These are phyloP conservation scores for Tapera naevia DNA, from an alignment of 2,797 vertebrate species.

Conservation along the genomic window DNA sequence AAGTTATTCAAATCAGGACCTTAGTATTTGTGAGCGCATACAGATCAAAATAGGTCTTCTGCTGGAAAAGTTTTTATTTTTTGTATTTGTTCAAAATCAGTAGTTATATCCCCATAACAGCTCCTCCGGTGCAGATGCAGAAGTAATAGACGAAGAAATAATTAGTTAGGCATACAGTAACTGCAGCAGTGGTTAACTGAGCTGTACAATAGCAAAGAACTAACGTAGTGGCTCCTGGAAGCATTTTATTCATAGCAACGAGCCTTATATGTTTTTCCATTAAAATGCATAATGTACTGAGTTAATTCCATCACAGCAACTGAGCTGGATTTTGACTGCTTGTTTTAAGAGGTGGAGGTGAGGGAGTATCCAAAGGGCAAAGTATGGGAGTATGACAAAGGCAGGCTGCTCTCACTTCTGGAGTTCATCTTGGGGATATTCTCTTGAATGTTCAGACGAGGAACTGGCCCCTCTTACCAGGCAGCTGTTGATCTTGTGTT, in stretches of 20 bases:
- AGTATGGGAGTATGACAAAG: too few species aligned
- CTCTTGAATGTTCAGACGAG: background rate
- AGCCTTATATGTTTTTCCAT: background rate
- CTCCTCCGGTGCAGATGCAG: conserved; percentile 32
- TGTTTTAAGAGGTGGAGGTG: background rate
- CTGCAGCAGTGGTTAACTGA: conserved; percentile 1
- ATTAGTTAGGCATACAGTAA: conserved; percentile 22
- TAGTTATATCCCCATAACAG: conserved; percentile 25
- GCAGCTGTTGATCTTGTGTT: background rate
- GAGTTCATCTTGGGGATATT: background rate
- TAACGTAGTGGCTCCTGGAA: conserved; percentile 21
- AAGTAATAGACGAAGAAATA: conserved; percentile 27
- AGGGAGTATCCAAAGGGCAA: background rate
- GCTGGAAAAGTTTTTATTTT: background rate
- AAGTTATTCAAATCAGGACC: conserved; percentile 36
- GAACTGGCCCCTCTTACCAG: background rate
- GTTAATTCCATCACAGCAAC: background rate
- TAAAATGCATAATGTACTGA: background rate
- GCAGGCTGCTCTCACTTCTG: background rate
- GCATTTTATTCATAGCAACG: conserved; percentile 4
- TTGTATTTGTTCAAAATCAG: conserved; percentile 25
- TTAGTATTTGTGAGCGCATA: background rate
- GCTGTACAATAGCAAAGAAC: background rate
- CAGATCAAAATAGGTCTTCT: background rate
- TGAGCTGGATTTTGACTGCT: background rate